Evolutionary conservation across 2,888 invertebrate genomes (phyloP).

Genomic region (Phalangium opilio): DNA sequence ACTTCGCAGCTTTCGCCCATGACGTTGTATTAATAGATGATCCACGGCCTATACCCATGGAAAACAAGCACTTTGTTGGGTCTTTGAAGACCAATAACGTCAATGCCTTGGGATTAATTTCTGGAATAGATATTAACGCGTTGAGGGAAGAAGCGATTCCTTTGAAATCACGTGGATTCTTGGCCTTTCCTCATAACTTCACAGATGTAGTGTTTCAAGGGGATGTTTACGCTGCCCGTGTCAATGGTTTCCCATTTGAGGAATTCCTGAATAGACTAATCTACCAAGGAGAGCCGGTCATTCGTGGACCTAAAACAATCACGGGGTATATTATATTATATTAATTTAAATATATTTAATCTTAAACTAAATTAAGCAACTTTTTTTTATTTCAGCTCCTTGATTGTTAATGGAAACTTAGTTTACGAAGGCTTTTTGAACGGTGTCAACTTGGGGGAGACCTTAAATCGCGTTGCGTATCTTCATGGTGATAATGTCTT

Average conservation of each 20-base stretch:
- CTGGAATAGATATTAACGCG: slow-evolving; percentile 1
- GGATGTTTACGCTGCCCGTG: background rate
- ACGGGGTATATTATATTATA: no score
- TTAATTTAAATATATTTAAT: no score
- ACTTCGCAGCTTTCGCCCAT: slow-evolving; percentile 2
- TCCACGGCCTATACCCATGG: background rate
- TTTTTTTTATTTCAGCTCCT: no score
- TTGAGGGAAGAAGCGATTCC: slow-evolving; percentile 5
- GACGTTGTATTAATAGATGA: slow-evolving; percentile 5
- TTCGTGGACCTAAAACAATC: slow-evolving; percentile 5
- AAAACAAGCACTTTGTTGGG: slow-evolving; percentile 4
- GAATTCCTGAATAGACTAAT: background rate
- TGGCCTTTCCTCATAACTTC: slow-evolving; percentile 6
- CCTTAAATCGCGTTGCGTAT: slow-evolving; percentile 1
- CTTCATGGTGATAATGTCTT: slow-evolving; percentile 6
- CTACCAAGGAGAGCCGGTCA: background rate
- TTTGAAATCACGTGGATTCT: background rate
- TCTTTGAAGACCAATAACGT: background rate
- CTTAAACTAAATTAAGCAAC: no score
- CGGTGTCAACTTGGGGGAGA: slow-evolving; percentile 1
- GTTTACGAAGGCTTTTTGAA: background rate
- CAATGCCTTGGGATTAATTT: background rate
- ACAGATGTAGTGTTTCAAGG: slow-evolving; percentile 6
- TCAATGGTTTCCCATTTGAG: slow-evolving; percentile 2
- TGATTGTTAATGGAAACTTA: background rate